These are phyloP conservation scores for Musca vetustissima DNA, from an alignment of 1,140 invertebrate genomes.

Conservation along the genomic window DNA sequence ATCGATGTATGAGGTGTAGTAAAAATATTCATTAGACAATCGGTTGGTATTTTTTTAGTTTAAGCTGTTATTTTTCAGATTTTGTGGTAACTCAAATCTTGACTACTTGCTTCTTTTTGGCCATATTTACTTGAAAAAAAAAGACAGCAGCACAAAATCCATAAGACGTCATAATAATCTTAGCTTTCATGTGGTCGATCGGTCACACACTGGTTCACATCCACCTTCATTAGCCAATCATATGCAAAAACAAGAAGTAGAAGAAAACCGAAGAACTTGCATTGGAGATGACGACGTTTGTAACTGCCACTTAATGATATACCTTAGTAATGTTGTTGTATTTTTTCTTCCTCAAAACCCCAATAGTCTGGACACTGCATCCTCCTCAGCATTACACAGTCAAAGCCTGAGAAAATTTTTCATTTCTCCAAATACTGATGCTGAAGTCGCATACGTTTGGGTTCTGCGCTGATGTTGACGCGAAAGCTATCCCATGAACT, in stretches of 20 bases:
- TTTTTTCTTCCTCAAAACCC: not conserved
- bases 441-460: not conserved
- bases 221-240: conserved; percentile 9
- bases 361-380: not conserved
- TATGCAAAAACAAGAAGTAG: conserved; percentile 6
- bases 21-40: conserved; percentile 13
- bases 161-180: conserved; percentile 21
- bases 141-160: not conserved
- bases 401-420: conserved; percentile 21
- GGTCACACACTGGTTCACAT: not conserved
- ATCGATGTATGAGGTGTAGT: not conserved
- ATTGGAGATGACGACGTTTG: conserved; percentile 1
- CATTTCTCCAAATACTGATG: not conserved
- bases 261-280: not conserved
- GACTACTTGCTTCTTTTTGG: not conserved
- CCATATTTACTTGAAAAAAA: too few relatives aligned
- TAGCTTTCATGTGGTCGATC: conserved; percentile 16
- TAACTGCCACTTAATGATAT: conserved; percentile 19
- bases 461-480: not conserved
- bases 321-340: not conserved
- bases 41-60: not conserved
- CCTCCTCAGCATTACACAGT: not conserved
- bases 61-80: not conserved
- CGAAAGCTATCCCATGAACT: too few relatives aligned
- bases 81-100: conserved; percentile 6